Evolutionary conservation across 2,113 vertebrate genomes (phyloP).

Genomic region (Oophaga pumilio): DNA sequence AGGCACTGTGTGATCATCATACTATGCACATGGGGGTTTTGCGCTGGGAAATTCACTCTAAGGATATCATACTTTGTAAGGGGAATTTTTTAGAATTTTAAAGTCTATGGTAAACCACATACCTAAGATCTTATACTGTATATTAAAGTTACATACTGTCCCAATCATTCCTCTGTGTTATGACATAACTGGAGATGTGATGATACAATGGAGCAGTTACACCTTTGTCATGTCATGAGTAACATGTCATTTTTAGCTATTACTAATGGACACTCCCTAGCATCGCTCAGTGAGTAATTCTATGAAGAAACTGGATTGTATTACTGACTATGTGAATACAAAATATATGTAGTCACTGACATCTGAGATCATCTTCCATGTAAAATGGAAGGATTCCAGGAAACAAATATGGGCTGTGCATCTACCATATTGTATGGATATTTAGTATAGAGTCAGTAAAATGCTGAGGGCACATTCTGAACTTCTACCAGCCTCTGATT

Average conservation of each 20-base stretch:
- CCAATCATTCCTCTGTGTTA: background rate
- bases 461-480: too few relatives aligned
- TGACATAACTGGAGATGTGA: background rate
- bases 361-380: background rate
- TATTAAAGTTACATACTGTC: background rate
- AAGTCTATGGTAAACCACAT: too few relatives aligned
- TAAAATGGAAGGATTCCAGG: too few relatives aligned
- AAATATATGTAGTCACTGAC: background rate
- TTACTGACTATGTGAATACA: background rate
- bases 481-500: too few relatives aligned
- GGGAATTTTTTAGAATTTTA: too few relatives aligned
- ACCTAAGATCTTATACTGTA: background rate
- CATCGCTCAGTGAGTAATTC: conserved; percentile 16
- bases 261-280: conserved; percentile 21
- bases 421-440: background rate
- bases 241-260: background rate
- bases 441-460: too few relatives aligned
- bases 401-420: background rate
- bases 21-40: too few relatives aligned
- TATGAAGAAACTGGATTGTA: background rate
- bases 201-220: background rate
- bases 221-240: conserved; percentile 8
- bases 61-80: too few relatives aligned
- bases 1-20: too few relatives aligned
- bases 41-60: too few relatives aligned